Evolutionary conservation across 2,113 vertebrate genomes (phyloP), one percentile per base, ranked within the genome.

Genomic region (Nymphicus hollandicus): DNA sequence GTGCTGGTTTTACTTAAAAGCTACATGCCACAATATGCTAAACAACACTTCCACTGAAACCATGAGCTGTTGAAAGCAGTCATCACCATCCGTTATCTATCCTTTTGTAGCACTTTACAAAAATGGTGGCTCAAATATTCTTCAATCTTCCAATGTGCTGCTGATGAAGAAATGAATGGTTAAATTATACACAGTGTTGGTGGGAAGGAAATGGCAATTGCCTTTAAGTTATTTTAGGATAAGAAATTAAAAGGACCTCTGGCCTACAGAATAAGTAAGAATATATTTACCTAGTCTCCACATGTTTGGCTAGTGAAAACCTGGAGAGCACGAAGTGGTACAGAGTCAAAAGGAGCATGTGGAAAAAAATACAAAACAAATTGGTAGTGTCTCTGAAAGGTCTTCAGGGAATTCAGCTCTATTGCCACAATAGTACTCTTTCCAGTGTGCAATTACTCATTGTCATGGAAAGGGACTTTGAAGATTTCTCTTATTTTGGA

Each of bases 401-500:
- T 94, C 94, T 95, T 86, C 4, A 44, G 94, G 92, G 94, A 97
- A 93, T 92, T 93, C 55, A 86, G 24, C 76, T 95, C 95, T 96
- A 95, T 86, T 97, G 92, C 80, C 74, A 50, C 84, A 81, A 73
- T 91, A 91, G 83, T 46, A 69, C 43, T 39, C 31, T 86, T 91
- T 91, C 94, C 84, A 13, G 14, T 93, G 81, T 93, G 97, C 96
- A 94, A 95, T 94, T 96, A 93, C 92, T 96, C 15, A 80, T 96
- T 91, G 93, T 97, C 96, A 89, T 95, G 97, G 95, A 94, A 97
- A 96, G 81, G 89, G 85, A 97, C 95, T 97, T 96, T 94, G 82
- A 95, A 89, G 78, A 96, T 98, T 96, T 96, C 85, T 88, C 56
- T 82, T 89, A 44, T 65, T 93, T 84, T 91, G 81, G 79, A 83